Base-by-base conservation (phyloP, 2,888 invertebrate genomes). In the Ophioninae sp. region DNA sequence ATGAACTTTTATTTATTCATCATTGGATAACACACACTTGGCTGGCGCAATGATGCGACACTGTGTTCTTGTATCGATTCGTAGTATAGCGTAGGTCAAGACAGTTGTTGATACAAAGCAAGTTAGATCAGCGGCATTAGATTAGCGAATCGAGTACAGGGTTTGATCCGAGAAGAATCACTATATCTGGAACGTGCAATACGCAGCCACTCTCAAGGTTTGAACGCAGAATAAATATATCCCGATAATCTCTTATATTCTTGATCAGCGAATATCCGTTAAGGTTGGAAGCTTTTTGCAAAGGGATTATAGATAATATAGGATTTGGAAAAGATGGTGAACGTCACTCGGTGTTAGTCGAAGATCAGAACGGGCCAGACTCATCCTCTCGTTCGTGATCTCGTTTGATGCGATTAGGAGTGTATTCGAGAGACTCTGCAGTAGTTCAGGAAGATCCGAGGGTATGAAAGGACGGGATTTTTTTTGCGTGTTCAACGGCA, bases 381-480 rank as follows among this genome's bases (percentile, higher is more conserved):
- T 50, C 50, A 50, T 50, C 44, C 77, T n/a, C 41, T 64, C 44
- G 72, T 72, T 62, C n/a, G 5, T 37, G 75, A 81, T 79, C 61
- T 64, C 61, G 57, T 69, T 77, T 77, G 80, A 83, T 81, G 41
- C 75, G 81, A 84, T 84, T 84, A 81, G 72, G 65, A 67, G 56
- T 65, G 77, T 50, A 72, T 76, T 41, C 70, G 78, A 75, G 59
- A 78, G 74, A 74, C 59, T 62, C 76, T 39, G 21, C 44, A 17
- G 37, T 69, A 30, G 50, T 72, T 73, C 76, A 59, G 10, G 62
- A 78, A 74, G 65, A 76, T 79, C 79, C 44, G 62, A 62, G 64
- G 56, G 65, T 61, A 81, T 81, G 76, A 79, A 81, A 81, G 81
- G 81, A 79, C 67, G 67, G 62, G 79, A 81, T 79, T 67, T 79